Evolutionary conservation across 2,113 vertebrate genomes (phyloP).

Genomic region (Clinocottus analis): DNA sequence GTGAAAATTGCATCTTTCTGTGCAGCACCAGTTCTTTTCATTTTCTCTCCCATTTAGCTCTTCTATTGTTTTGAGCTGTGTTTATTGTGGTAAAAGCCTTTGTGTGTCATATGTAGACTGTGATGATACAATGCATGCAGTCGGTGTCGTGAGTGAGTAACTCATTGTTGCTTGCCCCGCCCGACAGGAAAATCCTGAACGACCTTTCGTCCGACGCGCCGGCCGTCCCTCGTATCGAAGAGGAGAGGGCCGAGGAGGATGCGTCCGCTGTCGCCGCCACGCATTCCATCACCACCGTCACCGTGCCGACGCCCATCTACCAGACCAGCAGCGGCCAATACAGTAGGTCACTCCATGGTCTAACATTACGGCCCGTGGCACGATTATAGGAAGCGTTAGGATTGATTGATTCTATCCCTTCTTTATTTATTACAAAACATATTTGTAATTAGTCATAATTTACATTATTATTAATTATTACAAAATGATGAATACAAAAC

Average conservation of each 20-base stretch:
- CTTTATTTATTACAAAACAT: not conserved
- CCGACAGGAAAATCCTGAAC: constrained; percentile 96
- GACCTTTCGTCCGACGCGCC: constrained; percentile 97
- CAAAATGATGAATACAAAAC: not conserved
- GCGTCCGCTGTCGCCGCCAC: constrained; percentile 71
- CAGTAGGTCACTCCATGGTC: constrained; percentile 83
- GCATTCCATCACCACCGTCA: constrained; percentile 94
- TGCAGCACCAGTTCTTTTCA: not conserved
- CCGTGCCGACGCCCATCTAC: constrained; percentile 97
- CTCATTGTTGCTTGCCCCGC: not conserved
- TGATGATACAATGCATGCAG: not conserved
- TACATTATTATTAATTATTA: too few relatives aligned
- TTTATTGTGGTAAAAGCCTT: not conserved
- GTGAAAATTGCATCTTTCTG: not conserved
- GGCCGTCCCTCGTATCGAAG: constrained; percentile 96
- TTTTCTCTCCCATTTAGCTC: not conserved
- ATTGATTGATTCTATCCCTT: too few relatives aligned
- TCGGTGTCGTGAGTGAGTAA: constrained; percentile 15
- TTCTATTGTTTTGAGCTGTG: not conserved
- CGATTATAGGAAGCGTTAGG: too few relatives aligned
- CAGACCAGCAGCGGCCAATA: constrained; percentile 99
- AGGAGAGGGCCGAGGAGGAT: constrained; percentile 97
- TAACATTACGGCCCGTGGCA: too few relatives aligned
- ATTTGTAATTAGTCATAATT: not conserved
- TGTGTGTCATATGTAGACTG: not conserved